Base-by-base conservation (phyloP, 2,888 invertebrate species). In the Amphipoea oculea region DNA sequence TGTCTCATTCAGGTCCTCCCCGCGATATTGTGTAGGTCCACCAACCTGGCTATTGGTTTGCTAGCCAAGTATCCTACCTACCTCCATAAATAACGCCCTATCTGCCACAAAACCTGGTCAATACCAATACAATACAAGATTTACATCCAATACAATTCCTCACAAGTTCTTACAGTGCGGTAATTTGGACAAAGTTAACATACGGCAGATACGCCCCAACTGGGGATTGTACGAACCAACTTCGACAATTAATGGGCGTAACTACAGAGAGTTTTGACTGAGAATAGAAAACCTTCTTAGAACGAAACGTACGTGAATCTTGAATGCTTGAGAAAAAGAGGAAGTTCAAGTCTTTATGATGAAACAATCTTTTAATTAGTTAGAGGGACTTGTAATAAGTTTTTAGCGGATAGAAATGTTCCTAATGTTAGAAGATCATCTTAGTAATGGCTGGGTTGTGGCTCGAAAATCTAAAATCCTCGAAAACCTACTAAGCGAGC, bases 161-260 rank as follows among this genome's bases (percentile, higher is more conserved):
- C 84, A 75, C 40, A 82, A 82, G 68, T 87, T 88, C 89, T 89
- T 89, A 84, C 85, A 29, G 79, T 75, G 78, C 87, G 84, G 89
- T 90, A 91, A 91, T 92, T 92, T 88, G 83, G 86, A 76, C 86
- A 86, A 92, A 91, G 89, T 92, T 92, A 91, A 90, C 91, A 91
- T 89, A 90, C 91, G 86, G 86, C 84, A 88, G 91, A 92, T 92
- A 93, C 91, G 91, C 89, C 85, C 82, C 83, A 86, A 90, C 92
- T 62, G 67, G 86, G 83, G 66, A 62, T 69, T 66, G 63, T 89
- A 88, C 86, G 90, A 86, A 89, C 86, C 76, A 95, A 95, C 92
- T 95, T 95, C 88, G 90, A 92, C 94, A 95, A 95, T 95, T 94
- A 95, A 94, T 94, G 92, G 92, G 86, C 83, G 86, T 88, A 89